Evolutionary conservation across 2,797 vertebrate genomes (phyloP).

Genomic region (Percopsis omiscomaycus): DNA sequence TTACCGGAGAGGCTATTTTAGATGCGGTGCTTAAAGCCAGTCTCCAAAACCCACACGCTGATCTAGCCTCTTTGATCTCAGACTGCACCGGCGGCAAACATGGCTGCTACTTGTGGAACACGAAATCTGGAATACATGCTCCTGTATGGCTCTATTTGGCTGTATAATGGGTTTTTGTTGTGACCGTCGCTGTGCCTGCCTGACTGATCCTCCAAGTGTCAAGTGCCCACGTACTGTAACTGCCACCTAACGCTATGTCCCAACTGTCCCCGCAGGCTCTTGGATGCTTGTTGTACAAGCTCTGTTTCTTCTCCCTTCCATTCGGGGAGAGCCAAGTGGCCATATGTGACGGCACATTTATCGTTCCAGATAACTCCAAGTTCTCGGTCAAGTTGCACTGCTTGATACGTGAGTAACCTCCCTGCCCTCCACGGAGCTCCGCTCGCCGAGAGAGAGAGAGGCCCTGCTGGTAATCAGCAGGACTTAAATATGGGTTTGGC

Average conservation of each 20-base stretch:
- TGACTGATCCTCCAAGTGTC: too few species aligned
- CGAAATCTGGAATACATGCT: neutral
- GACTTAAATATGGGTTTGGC: too few species aligned
- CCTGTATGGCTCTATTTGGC: neutral
- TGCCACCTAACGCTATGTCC: too few species aligned
- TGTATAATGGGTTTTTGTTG: too few species aligned
- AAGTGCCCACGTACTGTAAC: too few species aligned
- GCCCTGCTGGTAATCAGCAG: neutral
- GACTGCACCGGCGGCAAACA: constrained; percentile 18
- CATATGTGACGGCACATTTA: constrained; percentile 96
- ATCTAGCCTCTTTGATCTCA: constrained; percentile 50
- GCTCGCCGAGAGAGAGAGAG: neutral
- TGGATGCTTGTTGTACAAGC: constrained; percentile 98
- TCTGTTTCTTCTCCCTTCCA: constrained; percentile 97
- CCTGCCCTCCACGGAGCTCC: too few species aligned
- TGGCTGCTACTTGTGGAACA: too few species aligned
- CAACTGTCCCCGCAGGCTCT: constrained; percentile 82
- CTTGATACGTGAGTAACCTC: constrained; percentile 89
- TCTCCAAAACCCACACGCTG: constrained; percentile 16
- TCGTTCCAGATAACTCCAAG: constrained; percentile 91
- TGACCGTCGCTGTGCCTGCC: too few species aligned
- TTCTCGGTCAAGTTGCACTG: constrained; percentile 90
- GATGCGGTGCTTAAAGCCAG: constrained; percentile 6
- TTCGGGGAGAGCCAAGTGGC: constrained; percentile 99
- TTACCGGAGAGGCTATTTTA: neutral